Evolutionary conservation across 2,113 vertebrate species (phyloP).

Genomic region (Miniopterus natalensis): DNA sequence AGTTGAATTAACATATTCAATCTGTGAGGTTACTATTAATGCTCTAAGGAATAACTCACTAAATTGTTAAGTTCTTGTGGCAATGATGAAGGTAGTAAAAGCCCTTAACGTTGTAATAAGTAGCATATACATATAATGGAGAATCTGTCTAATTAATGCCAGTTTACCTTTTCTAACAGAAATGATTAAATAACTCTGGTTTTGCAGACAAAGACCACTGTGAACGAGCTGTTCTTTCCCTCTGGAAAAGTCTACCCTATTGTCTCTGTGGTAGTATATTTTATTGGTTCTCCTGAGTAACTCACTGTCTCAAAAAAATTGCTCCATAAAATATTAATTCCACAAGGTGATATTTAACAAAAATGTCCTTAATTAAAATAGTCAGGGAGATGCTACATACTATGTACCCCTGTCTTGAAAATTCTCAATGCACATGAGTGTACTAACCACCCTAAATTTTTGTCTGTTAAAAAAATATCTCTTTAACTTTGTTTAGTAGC

Average conservation of each 20-base stretch:
- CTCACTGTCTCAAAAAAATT: neutral
- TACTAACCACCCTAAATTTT: neutral
- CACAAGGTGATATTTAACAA: neutral
- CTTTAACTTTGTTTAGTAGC: neutral
- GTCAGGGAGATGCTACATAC: neutral
- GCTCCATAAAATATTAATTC: neutral
- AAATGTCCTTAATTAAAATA: neutral
- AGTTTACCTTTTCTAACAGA: neutral
- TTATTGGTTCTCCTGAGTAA: slow-evolving; percentile 29
- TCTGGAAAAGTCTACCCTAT: neutral
- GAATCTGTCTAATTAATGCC: neutral
- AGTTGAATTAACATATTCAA: slow-evolving; percentile 5
- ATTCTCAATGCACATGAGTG: neutral
- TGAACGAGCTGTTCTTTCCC: neutral
- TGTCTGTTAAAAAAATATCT: neutral
- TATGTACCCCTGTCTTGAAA: neutral
- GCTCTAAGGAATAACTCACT: neutral
- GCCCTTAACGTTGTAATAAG: neutral
- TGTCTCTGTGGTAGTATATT: neutral
- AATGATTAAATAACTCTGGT: slow-evolving; percentile 31
- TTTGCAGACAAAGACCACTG: neutral
- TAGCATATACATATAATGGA: neutral
- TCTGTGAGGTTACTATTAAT: neutral
- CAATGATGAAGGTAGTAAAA: neutral
- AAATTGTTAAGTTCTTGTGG: neutral